A percentile compares a stretch with the other conserved stretches of the same genome.
phyloP scores from a whole-genome alignment of 1,140 invertebrate species.

The Dolichoris vasculosae region DNA sequence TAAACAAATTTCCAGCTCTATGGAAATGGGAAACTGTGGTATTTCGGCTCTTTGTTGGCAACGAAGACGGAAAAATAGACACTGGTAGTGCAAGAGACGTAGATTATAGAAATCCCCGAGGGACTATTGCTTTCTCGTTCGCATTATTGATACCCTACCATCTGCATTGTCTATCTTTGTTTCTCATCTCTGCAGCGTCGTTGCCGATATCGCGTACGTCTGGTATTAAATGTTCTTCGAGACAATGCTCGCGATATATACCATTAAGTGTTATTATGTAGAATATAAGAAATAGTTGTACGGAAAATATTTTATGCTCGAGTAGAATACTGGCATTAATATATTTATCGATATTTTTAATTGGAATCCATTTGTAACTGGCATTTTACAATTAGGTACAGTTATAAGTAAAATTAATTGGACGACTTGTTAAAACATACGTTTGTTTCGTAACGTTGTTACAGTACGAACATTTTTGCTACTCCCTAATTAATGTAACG shows the following conservation, averaged over 20 bases:
- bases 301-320: background rate
- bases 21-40: background rate
- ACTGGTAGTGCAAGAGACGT: background rate
- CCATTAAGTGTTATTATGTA: background rate
- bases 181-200: background rate
- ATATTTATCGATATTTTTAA: background rate
- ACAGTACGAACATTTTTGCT: background rate
- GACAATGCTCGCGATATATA: background rate
- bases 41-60: background rate
- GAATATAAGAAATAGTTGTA: background rate
- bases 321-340: background rate
- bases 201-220: background rate
- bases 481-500: background rate
- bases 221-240: background rate
- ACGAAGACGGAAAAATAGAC: background rate
- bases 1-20: constrained; percentile 1
- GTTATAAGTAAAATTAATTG: background rate
- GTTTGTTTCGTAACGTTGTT: background rate
- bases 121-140: constrained; percentile 7
- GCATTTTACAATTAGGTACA: background rate
- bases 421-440: background rate
- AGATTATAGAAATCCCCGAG: constrained; percentile 1
- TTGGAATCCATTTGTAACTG: background rate
- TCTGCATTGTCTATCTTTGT: constrained; percentile 5
- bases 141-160: constrained; percentile 13